These are phyloP conservation scores for Bambusicola thoracicus DNA, from an alignment of 2,113 vertebrate genomes.

Conservation along the genomic window DNA sequence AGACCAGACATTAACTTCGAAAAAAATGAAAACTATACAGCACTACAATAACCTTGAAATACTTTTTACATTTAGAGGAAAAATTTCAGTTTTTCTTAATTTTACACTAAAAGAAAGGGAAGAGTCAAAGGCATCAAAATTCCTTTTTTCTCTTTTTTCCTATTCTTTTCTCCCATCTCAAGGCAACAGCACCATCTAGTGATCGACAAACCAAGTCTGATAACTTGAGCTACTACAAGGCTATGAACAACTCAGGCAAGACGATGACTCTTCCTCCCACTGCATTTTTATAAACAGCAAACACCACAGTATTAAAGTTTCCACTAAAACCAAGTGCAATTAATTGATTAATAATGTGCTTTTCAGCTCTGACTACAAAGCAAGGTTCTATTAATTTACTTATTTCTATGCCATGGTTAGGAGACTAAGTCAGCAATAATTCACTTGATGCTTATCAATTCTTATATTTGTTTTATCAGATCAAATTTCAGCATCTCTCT, in stretches of 20 bases:
- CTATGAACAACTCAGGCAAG: not conserved
- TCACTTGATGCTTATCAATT: not conserved
- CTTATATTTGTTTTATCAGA: no score
- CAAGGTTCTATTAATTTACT: not conserved
- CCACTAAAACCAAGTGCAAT: not conserved
- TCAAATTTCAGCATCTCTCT: not conserved
- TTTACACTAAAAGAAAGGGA: not conserved
- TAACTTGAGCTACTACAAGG: not conserved
- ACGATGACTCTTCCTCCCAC: not conserved
- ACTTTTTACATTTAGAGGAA: not conserved
- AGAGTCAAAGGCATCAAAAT: not conserved
- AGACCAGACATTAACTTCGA: not conserved
- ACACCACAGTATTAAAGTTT: not conserved
- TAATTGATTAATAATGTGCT: not conserved
- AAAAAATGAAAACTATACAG: not conserved
- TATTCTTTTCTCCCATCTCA: not conserved
- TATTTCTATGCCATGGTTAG: not conserved
- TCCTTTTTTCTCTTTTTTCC: not conserved
- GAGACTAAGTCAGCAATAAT: not conserved
- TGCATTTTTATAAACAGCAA: not conserved
- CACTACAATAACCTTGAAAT: not conserved
- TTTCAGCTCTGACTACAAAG: not conserved
- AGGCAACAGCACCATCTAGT: slow-evolving; percentile 70
- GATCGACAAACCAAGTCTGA: not conserved
- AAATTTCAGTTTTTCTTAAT: no score